Evolutionary conservation across 2,888 invertebrate genomes (phyloP).

Genomic region (Cremastinae sp.): DNA sequence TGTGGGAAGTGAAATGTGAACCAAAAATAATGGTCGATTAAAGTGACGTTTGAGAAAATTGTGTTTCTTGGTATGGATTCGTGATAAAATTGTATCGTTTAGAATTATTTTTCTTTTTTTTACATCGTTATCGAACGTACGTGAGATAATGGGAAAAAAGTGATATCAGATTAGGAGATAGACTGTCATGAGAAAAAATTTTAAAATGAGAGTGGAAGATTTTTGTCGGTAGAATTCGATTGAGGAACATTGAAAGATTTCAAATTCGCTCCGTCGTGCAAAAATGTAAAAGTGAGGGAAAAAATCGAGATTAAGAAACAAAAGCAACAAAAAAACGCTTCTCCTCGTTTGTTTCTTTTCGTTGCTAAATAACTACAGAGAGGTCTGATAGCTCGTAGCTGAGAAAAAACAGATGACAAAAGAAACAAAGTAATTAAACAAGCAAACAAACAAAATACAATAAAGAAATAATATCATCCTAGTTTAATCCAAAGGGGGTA

Average conservation of each 20-base stretch:
- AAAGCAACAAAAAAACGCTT: slow-evolving; percentile 38
- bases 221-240: slow-evolving; percentile 20
- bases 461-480: slow-evolving; percentile 45
- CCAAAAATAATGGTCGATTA: slow-evolving; percentile 8
- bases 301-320: slow-evolving; percentile 12
- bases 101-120: slow-evolving; percentile 69
- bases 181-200: slow-evolving; percentile 5
- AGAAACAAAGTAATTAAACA: slow-evolving; percentile 42
- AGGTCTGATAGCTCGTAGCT: slow-evolving; percentile 51
- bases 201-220: slow-evolving; percentile 3
- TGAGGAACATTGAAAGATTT: slow-evolving; percentile 49
- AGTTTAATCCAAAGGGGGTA: slow-evolving; percentile 45
- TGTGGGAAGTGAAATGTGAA: slow-evolving; percentile 6
- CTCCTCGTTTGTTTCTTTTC: slow-evolving; percentile 41
- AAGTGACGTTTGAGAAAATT: slow-evolving; percentile 7
- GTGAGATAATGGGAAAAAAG: slow-evolving; percentile 9
- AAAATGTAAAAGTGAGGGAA: slow-evolving; percentile 12
- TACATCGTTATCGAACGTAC: neutral
- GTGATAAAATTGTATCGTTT: slow-evolving; percentile 63
- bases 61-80: slow-evolving; percentile 40
- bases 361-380: slow-evolving; percentile 46
- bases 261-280: slow-evolving; percentile 49
- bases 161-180: neutral
- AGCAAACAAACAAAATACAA: slow-evolving; percentile 32
- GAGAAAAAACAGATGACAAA: slow-evolving; percentile 22